Base-by-base conservation (phyloP, 2,888 invertebrate genomes). In the Allophyes oxyacanthae region DNA sequence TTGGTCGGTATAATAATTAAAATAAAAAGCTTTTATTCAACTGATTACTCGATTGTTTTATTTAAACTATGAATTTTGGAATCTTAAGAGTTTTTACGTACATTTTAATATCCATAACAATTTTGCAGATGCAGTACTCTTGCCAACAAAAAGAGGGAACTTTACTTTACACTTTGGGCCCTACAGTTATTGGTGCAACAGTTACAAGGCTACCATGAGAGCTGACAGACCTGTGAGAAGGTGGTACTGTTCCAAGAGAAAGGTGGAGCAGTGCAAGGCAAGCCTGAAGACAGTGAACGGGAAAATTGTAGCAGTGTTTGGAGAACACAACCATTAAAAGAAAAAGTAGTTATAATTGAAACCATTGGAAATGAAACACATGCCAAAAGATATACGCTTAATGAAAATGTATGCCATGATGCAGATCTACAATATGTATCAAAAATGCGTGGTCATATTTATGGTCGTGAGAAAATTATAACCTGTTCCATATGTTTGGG, bases 121-220 rank as follows among this genome's bases (percentile, higher is more conserved):
- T 26, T 32, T 69, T 69, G 4, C 66, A 69, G 70, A 50, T 48
- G 59, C 66, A n/a, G 52, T 70, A 7, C 41, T 69, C 6, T 10
- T 57, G 6, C 66, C 66, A n/a, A 70, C 70, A 1, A 70, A 51
- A 28, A 45, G 11, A n/a, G 76, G 72, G 2, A 72, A 72, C 20
- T 81, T 72, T 43, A 79, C 75, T 0, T 74, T 86, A 3, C 68
- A 70, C 9, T 76, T 68, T 34, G 75, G 74, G 0, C 41, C 57
- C 0, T 64, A 83, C 11, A 82, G 82, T 0, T 86, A 77, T 40
- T 85, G 85, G 85, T 80, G 82, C 30, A 83, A 84, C 14, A 1
- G 25, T 0, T 64, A 64, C 20, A 61, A 58, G 26, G 8, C 15
- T 0, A 8, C 43, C 0, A 14, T 25, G 6, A 34, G 9, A 13